Conservation (phyloP, 2,797 vertebrate species). For the Nannoperca obscura region DNA sequence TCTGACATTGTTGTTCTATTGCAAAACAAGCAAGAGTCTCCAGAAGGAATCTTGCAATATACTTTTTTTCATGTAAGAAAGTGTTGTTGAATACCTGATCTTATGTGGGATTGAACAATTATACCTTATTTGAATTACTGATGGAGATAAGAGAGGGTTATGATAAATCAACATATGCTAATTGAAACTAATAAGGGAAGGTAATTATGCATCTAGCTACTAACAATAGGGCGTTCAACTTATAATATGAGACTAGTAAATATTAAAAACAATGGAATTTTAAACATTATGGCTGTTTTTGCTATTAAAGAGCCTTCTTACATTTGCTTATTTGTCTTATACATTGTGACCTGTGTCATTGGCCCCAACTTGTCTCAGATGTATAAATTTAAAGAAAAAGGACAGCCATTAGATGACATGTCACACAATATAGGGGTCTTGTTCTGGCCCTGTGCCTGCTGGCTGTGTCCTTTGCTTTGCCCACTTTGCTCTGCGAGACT, state of each 20-base stretch:
- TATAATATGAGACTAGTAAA: slow-evolving; percentile 11
- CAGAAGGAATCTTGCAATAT: slow-evolving; percentile 30
- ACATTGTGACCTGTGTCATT: slow-evolving; percentile 74
- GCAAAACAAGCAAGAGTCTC: slow-evolving; percentile 52
- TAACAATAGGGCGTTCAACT: slow-evolving; percentile 9
- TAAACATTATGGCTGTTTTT: slow-evolving; percentile 33
- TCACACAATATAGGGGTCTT: slow-evolving; percentile 84
- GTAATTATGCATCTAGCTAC: slow-evolving; percentile 6
- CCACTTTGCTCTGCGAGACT: slow-evolving; percentile 83
- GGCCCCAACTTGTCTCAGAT: slow-evolving; percentile 74
- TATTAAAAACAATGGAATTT: slow-evolving; percentile 11
- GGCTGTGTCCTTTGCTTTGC: slow-evolving; percentile 87
- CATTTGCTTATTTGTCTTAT: slow-evolving; percentile 62
- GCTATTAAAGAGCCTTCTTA: slow-evolving; percentile 44
- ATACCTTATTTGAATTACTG: slow-evolving; percentile 21
- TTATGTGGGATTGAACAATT: slow-evolving; percentile 15
- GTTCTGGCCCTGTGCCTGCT: slow-evolving; percentile 81
- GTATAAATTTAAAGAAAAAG: slow-evolving; percentile 81
- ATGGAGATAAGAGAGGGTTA: slow-evolving; percentile 20
- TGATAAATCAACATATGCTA: slow-evolving; percentile 48
- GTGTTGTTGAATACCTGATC: slow-evolving; percentile 15
- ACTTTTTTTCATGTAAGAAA: slow-evolving; percentile 14
- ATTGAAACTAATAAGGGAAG: slow-evolving; percentile 23
- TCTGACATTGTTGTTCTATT: slow-evolving; percentile 69
- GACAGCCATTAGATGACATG: slow-evolving; percentile 85